Evolutionary conservation across 2,797 vertebrate species (phyloP).

Genomic region (Girardinus metallicus): DNA sequence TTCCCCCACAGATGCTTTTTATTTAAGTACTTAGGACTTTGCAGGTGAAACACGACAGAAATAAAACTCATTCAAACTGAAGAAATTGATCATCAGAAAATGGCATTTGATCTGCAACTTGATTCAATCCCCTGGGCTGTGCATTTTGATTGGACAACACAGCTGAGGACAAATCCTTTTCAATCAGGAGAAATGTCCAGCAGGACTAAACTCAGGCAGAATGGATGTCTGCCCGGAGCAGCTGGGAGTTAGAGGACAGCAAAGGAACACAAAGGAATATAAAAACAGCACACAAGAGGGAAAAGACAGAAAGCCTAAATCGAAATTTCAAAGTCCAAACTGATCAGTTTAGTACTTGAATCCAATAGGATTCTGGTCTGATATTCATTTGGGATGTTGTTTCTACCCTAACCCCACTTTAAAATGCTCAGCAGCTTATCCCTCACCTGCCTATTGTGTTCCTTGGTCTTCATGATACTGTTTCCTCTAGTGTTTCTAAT

Average conservation of each 20-base stretch:
- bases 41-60: neutral
- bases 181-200: neutral
- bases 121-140: neutral
- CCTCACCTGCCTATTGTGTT: neutral
- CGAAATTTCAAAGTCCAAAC: neutral
- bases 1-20: neutral
- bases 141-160: neutral
- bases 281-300: neutral
- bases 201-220: neutral
- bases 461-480: neutral
- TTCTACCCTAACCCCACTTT: neutral
- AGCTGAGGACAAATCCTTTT: constrained; percentile 1
- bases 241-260: neutral
- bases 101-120: neutral
- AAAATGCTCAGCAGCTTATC: neutral
- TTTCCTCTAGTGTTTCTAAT: neutral
- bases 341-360: neutral
- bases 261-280: neutral
- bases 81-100: neutral
- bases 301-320: neutral
- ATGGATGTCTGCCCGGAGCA: neutral
- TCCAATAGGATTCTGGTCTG: neutral
- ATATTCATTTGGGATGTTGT: neutral
- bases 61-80: neutral
- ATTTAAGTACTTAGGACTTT: neutral